Percentiles rank a stretch among this genome's conserved stretches.
Conservation (phyloP, 2,113 vertebrate genomes). For the Heteronetta atricapilla region DNA sequence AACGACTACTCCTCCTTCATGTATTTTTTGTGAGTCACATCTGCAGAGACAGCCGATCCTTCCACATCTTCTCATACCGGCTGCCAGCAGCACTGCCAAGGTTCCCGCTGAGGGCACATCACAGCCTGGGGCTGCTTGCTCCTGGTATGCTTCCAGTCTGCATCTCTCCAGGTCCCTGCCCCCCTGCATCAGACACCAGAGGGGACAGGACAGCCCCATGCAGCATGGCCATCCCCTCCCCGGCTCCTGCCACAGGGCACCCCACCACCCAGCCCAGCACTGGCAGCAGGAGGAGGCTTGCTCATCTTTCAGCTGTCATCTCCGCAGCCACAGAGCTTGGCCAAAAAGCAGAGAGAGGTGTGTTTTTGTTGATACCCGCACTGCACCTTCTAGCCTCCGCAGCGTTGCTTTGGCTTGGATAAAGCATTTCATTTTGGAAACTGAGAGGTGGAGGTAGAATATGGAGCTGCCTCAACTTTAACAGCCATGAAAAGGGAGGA, state of each 20-base stretch:
- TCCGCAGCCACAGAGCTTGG: not conserved
- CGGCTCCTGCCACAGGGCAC: accelerated
- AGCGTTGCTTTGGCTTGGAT: not conserved
- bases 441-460: not conserved
- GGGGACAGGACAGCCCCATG: not conserved
- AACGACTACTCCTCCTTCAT: not conserved
- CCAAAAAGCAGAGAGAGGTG: not conserved
- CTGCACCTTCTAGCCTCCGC: too few relatives aligned
- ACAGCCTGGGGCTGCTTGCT: not conserved
- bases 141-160: not conserved
- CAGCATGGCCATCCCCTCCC: accelerated
- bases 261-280: accelerated
- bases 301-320: not conserved
- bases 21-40: not conserved
- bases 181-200: not conserved
- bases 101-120: not conserved
- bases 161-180: not conserved
- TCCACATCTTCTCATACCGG: accelerated
- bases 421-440: not conserved
- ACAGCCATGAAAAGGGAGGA: not conserved
- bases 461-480: not conserved
- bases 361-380: not conserved
- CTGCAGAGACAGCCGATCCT: not conserved
- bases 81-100: not conserved
- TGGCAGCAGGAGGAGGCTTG: not conserved